These are phyloP conservation scores for Emydura subglobosa DNA, from an alignment of 2,113 vertebrate genomes.

Conservation along the genomic window DNA sequence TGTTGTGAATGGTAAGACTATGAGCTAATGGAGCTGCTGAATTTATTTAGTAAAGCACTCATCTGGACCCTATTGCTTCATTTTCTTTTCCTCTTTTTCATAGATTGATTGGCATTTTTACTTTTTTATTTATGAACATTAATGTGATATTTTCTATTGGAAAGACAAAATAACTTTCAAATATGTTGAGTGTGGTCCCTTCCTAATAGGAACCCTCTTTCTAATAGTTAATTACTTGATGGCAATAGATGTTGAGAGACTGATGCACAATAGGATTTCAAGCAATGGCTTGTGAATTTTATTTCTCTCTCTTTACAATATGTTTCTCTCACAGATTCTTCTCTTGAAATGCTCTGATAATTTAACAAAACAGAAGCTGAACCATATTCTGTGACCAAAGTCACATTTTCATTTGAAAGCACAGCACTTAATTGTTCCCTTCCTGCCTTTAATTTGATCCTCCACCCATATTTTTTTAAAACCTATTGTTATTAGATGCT, in stretches of 20 bases:
- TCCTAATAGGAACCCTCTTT: not conserved
- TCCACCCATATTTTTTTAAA: not conserved
- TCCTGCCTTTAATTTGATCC: not conserved
- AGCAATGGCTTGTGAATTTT: conserved; percentile 8
- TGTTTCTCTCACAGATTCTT: not conserved
- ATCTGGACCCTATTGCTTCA: not conserved
- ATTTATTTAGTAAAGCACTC: not conserved
- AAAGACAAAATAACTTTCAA: not conserved
- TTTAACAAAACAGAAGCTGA: not conserved
- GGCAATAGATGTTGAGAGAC: conserved; percentile 16
- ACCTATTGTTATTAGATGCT: not conserved
- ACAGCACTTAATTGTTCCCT: not conserved
- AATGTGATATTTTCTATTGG: not conserved
- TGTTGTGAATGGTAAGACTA: not conserved
- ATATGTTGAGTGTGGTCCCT: not conserved
- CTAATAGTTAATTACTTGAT: not conserved
- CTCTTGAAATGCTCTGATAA: not conserved
- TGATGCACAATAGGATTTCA: not conserved
- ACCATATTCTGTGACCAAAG: not conserved
- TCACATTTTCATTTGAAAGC: conserved; percentile 3
- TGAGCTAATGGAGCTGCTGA: not conserved
- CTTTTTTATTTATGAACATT: not conserved
- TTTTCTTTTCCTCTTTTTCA: not conserved
- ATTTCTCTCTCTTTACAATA: conserved; percentile 5
- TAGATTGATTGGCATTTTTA: not conserved